phyloP scores from a whole-genome alignment of 2,797 vertebrate genomes.

The Sylvia borin region DNA sequence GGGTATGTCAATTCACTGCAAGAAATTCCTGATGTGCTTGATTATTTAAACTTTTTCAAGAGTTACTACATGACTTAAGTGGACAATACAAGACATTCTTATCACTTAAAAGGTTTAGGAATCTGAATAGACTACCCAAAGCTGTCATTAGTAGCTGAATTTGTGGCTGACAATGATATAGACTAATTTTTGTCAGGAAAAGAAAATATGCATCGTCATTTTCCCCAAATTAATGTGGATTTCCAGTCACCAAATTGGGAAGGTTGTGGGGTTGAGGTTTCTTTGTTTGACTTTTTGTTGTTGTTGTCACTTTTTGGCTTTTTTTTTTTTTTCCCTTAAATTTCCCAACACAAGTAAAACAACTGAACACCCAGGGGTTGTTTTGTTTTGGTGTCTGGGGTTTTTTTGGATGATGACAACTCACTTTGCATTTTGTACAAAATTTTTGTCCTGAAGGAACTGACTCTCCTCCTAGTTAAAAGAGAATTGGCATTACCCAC shows the following conservation, averaged over 20 bases:
- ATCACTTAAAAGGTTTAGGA: not conserved
- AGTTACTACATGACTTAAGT: not conserved
- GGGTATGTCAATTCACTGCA: not conserved
- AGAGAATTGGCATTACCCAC: not conserved
- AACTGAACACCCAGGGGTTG: not conserved
- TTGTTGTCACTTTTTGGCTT: not conserved
- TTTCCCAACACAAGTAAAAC: not conserved
- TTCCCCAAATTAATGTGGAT: not conserved
- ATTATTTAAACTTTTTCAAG: not conserved
- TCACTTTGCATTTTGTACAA: not conserved
- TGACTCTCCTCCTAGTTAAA: not conserved
- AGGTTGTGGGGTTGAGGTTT: not conserved
- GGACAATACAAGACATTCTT: not conserved
- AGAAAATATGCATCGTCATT: not conserved
- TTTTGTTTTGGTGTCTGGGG: not conserved
- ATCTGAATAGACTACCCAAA: not conserved
- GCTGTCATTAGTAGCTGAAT: not conserved
- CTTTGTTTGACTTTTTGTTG: not conserved
- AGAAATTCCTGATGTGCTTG: slow-evolving; percentile 5
- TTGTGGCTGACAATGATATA: not conserved
- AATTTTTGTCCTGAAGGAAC: not conserved
- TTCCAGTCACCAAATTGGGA: not conserved
- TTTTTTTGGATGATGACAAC: not conserved
- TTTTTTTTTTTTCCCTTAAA: not conserved
- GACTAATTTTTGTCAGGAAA: not conserved